Evolutionary conservation across 2,888 invertebrate species (phyloP), one percentile per base, ranked within the genome.

Genomic region (Xestia sexstrigata): DNA sequence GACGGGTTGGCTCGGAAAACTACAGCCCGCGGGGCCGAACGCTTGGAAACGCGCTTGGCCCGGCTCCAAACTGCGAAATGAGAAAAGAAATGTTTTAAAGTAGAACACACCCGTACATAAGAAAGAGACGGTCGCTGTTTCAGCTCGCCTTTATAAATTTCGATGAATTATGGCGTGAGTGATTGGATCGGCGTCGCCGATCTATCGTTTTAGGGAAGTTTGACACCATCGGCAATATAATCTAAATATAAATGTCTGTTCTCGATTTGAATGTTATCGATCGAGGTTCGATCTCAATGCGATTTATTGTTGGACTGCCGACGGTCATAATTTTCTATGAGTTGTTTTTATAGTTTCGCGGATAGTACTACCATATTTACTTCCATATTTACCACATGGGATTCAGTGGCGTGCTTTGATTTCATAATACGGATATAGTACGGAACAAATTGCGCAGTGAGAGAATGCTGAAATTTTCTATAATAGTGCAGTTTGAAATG

Each of bases 61-160:
- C 96, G 96, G 94, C 95, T 97, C 97, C 97, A 97, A 97, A 94
- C 97, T 96, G 97, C 94, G 95, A 97, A 96, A 96, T 96, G 96
- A 96, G 96, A 96, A 96, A 96, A 96, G 95, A 96, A 96, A 96
- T 92, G 92, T 90, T 94, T 94, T 94, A 95, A 95, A 95, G 94
- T 95, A 94, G 92, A 94, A 91, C 95, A 90, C 90, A 90, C 87
- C 91, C 92, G 92, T 94, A 94, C 91, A 95, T 92, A 92, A 94
- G 96, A 96, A 90, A 95, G 96, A 95, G 96, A 96, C 92, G 93
- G 93, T 89, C 82, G 93, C 89, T 89, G 92, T 94, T 94, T 94
- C 93, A 91, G 93, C 91, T 92, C 93, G 92, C 92, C 93, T 94
- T 94, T 93, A 92, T 95, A 93, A 94, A 94, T 94, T 95, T 92